These are phyloP conservation scores for Tragelaphus scriptus DNA, from an alignment of 2,113 vertebrate genomes.

Conservation along the genomic window DNA sequence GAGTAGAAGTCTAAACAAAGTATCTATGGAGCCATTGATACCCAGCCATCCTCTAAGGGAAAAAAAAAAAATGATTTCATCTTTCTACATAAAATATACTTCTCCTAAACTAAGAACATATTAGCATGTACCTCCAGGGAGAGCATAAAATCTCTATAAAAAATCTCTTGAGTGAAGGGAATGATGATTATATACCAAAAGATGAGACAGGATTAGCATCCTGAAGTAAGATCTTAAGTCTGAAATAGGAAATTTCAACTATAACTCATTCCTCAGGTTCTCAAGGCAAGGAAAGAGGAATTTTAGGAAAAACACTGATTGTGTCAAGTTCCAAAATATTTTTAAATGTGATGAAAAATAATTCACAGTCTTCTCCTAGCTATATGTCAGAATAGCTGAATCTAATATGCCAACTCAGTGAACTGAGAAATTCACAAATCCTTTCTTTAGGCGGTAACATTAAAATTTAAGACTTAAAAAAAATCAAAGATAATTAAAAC, in stretches of 20 bases:
- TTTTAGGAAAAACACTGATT: not conserved
- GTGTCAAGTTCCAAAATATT: not conserved
- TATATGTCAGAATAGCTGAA: not conserved
- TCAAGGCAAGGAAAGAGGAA: not conserved
- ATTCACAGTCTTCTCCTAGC: not conserved
- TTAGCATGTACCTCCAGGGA: not conserved
- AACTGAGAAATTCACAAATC: not conserved
- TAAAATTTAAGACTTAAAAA: not conserved
- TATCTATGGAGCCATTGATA: not conserved
- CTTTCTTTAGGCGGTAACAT: not conserved
- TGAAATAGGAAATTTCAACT: not conserved
- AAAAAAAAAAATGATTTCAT: not conserved
- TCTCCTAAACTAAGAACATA: not conserved
- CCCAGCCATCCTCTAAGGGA: not conserved
- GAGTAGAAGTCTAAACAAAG: not conserved
- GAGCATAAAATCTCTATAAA: not conserved
- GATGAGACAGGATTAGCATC: not conserved
- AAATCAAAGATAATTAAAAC: not conserved
- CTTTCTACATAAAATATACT: not conserved
- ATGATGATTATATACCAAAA: not conserved
- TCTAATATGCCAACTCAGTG: not conserved
- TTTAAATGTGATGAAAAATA: not conserved
- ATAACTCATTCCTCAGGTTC: not conserved
- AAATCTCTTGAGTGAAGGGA: not conserved
- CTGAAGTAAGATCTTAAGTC: not conserved